These are phyloP conservation scores for Tautogolabrus adspersus DNA, from an alignment of 2,113 vertebrate genomes.

Conservation along the genomic window DNA sequence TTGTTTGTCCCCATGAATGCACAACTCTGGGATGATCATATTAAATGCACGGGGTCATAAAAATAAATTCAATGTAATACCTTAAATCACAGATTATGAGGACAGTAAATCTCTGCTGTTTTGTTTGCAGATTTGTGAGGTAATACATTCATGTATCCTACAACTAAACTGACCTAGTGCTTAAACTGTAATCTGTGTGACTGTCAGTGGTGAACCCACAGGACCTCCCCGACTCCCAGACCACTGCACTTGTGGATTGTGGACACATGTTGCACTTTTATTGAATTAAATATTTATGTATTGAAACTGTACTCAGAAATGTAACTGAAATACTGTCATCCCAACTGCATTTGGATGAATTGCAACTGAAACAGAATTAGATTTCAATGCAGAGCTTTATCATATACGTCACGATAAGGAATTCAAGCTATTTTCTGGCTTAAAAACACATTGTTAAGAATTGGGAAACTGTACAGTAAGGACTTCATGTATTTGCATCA, in stretches of 20 bases:
- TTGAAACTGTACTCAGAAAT: slow-evolving; percentile 31
- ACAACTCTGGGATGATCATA: slow-evolving; percentile 28
- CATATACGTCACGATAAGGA: not conserved
- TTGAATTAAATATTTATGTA: slow-evolving; percentile 19
- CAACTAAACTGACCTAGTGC: slow-evolving; percentile 11
- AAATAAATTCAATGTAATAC: slow-evolving; percentile 35
- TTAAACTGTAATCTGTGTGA: slow-evolving; percentile 25
- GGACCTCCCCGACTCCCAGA: not conserved
- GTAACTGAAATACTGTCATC: slow-evolving; percentile 18
- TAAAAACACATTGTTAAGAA: not conserved
- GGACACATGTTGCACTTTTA: slow-evolving; percentile 41
- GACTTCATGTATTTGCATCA: slow-evolving; percentile 3
- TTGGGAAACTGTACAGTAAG: not conserved
- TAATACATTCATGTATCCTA: slow-evolving; percentile 34
- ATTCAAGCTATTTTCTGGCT: not conserved
- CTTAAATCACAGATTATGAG: slow-evolving; percentile 45
- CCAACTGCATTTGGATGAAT: slow-evolving; percentile 19
- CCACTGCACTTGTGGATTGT: slow-evolving; percentile 37
- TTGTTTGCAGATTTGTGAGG: slow-evolving; percentile 30
- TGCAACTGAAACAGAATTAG: slow-evolving; percentile 13
- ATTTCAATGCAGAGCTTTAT: slow-evolving; percentile 15
- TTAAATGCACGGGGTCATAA: slow-evolving; percentile 30
- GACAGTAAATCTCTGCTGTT: slow-evolving; percentile 25
- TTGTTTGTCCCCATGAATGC: slow-evolving; percentile 4
- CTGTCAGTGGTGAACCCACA: slow-evolving; percentile 31